Conservation (phyloP, 2,888 invertebrate species). For the Muscina levida region DNA sequence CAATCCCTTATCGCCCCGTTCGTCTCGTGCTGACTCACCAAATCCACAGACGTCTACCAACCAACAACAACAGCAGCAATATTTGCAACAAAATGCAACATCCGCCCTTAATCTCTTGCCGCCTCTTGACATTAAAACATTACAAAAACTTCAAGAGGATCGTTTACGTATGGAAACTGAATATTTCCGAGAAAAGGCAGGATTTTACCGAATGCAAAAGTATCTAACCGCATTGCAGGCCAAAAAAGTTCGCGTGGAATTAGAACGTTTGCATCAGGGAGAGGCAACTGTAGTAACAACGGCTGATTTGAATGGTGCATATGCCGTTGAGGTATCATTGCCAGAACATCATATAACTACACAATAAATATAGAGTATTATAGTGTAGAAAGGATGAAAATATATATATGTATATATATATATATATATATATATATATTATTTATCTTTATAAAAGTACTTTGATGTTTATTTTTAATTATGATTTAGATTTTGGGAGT, state of each 20-base stretch:
- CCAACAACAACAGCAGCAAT: constrained; percentile 36
- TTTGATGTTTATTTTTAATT: too few species aligned
- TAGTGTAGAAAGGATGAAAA: too few species aligned
- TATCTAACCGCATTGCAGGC: constrained; percentile 73
- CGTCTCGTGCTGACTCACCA: constrained; percentile 61
- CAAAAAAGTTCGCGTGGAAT: constrained; percentile 68
- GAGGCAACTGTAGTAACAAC: constrained; percentile 47
- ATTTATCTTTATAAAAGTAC: neutral
- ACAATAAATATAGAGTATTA: constrained; percentile 20
- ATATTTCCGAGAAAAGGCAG: constrained; percentile 74
- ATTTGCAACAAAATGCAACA: constrained; percentile 33
- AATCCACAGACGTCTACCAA: constrained; percentile 24
- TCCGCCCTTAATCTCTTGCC: constrained; percentile 38
- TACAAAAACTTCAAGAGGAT: constrained; percentile 69
- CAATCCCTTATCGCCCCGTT: constrained; percentile 67
- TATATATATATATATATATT: too few species aligned
- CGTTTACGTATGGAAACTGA: constrained; percentile 72
- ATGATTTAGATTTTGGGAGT: too few species aligned
- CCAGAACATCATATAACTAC: constrained; percentile 50
- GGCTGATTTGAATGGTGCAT: constrained; percentile 58
- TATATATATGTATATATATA: constrained; percentile 7
- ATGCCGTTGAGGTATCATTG: constrained; percentile 58
- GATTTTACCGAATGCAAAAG: constrained; percentile 75
- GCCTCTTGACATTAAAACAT: constrained; percentile 57
- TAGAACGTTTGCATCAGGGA: constrained; percentile 62